Base-by-base conservation (phyloP, 2,888 invertebrate species). In the Gastrophysa polygoni region DNA sequence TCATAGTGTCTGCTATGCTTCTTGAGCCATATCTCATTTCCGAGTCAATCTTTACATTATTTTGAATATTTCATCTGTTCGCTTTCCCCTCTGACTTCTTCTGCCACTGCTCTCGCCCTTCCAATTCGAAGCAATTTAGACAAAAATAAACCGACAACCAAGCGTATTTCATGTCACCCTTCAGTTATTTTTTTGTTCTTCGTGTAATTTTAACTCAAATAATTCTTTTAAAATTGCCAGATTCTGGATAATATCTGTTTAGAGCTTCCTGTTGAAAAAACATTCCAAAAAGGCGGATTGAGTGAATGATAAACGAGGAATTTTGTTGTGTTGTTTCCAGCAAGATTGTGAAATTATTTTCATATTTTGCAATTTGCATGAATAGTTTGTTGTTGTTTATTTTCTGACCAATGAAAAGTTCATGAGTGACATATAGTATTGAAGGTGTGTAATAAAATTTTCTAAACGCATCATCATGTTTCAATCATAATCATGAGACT, bases 181-280 rank as follows among this genome's bases (percentile, higher is more conserved):
- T 68, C 71, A 68, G 71, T 67, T 67, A 67, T 73, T 73, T 75
- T 70, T 74, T 71, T 71, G 68, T 68, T 67, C 61, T 55, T 55
- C 57, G 69, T 71, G 74, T 75, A 74, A 75, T 75, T 75, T 75
- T 71, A 75, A 75, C 71, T 75, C 70, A 72, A 75, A 75, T 74
- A 75, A 74, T 74, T 68, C 71, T 68, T 63, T 69, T 61, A 63
- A 70, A 68, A 68, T 68, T 66, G 69, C 66, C 71, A 69, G 70
- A 68, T 71, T 71, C 71, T 69, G 70, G 68, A 69, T 70, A 71
- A 71, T 73, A 73, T 71, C 70, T 71, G 71, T 72, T 70, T 71
- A 69, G 64, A 66, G 66, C 69, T 71, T 71, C 70, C 70, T 69
- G 70, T 49, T n/a, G n/a, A n/a, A n/a, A n/a, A n/a, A n/a, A n/a